A percentile compares a stretch with the other conserved stretches of the same genome.
Conservation (phyloP, 2,113 vertebrate genomes). For the Salvelinus fontinalis region DNA sequence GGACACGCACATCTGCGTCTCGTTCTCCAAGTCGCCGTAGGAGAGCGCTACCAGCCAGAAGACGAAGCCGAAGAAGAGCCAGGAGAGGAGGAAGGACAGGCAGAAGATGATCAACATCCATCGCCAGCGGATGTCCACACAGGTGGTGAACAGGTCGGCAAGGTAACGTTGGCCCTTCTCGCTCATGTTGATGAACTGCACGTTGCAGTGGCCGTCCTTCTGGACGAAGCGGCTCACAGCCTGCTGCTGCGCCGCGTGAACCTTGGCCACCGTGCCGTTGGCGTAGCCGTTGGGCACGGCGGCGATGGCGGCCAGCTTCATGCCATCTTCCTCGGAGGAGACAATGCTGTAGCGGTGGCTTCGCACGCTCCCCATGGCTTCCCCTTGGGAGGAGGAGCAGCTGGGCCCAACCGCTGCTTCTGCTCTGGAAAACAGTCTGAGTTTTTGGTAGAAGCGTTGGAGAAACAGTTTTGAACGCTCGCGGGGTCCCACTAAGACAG, state of each 20-base stretch:
- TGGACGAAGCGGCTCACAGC: constrained; percentile 91
- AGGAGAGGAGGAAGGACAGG: constrained; percentile 90
- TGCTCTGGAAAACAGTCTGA: constrained; percentile 98
- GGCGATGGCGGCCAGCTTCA: constrained; percentile 89
- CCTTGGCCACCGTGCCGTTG: constrained; percentile 87
- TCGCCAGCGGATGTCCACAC: constrained; percentile 96
- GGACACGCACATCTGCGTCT: constrained; percentile 85
- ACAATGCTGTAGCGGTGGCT: constrained; percentile 98
- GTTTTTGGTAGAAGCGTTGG: constrained; percentile 96
- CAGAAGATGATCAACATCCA: constrained; percentile 97
- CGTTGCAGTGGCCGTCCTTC: constrained; percentile 95
- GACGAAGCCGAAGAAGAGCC: constrained; percentile 92
- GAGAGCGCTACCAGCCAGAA: constrained; percentile 94
- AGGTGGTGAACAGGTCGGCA: constrained; percentile 96
- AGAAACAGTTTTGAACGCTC: constrained; percentile 98
- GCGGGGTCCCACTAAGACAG: constrained; percentile 71
- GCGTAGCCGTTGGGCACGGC: constrained; percentile 90
- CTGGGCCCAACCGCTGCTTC: constrained; percentile 73
- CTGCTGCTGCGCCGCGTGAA: constrained; percentile 80
- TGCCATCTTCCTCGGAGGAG: constrained; percentile 93
- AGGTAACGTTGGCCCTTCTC: constrained; percentile 96
- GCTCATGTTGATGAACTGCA: constrained; percentile 94
- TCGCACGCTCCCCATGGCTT: constrained; percentile 95
- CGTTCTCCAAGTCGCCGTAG: constrained; percentile 86
- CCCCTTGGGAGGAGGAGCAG: constrained; percentile 73